Conservation (phyloP, 1,140 invertebrate species). For the Globodera ellingtonae region DNA sequence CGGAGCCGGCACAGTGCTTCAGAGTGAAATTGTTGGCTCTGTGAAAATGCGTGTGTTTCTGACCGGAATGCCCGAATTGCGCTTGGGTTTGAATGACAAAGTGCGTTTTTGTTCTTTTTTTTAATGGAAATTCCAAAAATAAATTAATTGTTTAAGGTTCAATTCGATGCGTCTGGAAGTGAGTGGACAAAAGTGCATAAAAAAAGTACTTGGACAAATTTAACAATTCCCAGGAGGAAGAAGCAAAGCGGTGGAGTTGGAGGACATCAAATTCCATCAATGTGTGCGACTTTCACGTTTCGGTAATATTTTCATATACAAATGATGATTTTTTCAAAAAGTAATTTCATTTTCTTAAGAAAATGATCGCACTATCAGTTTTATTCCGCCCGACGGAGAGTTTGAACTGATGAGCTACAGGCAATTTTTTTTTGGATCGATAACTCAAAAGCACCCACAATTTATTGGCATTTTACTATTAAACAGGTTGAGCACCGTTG, state of each 20-base stretch:
- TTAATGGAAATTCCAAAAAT: slow-evolving; percentile 28
- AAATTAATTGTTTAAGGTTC: slow-evolving; percentile 69
- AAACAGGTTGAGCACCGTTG: slow-evolving; percentile 75
- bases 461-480: no score
- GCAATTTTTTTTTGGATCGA: slow-evolving; percentile 73
- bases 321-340: slow-evolving; percentile 74
- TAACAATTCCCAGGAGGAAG: slow-evolving; percentile 74
- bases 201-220: slow-evolving; percentile 9
- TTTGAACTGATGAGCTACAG: slow-evolving; percentile 99
- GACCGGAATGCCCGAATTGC: slow-evolving; percentile 99
- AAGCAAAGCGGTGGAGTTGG: slow-evolving; percentile 96
- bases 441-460: neutral
- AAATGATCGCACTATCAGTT: slow-evolving; percentile 78
- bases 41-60: slow-evolving; percentile 99
- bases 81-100: slow-evolving; percentile 96
- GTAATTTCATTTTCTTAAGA: slow-evolving; percentile 77
- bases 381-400: slow-evolving; percentile 90
- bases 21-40: slow-evolving; percentile 96
- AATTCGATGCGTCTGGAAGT: slow-evolving; percentile 76
- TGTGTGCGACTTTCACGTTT: slow-evolving; percentile 94
- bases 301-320: slow-evolving; percentile 39
- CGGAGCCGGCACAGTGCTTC: slow-evolving; percentile 93
- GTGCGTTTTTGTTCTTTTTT: slow-evolving; percentile 88
- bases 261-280: slow-evolving; percentile 99
- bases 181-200: slow-evolving; percentile 4